These are phyloP conservation scores for Temnothorax nylanderi DNA, from an alignment of 1,140 invertebrate genomes.

Conservation along the genomic window DNA sequence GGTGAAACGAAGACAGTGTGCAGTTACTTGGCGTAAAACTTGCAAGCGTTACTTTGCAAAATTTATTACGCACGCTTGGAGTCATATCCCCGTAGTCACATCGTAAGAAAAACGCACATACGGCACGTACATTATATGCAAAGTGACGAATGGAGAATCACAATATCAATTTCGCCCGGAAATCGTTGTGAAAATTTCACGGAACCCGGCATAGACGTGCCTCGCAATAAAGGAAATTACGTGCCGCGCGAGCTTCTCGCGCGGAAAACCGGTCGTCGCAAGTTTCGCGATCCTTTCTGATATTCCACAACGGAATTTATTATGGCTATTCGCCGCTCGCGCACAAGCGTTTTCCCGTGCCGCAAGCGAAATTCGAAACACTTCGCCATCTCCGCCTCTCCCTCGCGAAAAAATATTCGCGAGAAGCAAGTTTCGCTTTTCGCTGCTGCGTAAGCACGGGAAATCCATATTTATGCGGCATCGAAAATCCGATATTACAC, in stretches of 20 bases:
- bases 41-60: conserved; percentile 6
- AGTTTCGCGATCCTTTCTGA: conserved; percentile 66
- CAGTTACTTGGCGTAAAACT: conserved; percentile 6
- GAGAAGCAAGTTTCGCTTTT: conserved; percentile 23
- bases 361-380: conserved; percentile 58
- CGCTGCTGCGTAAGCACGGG: conserved; percentile 10
- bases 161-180: conserved; percentile 63
- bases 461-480: conserved; percentile 48
- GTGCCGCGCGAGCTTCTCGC: conserved; percentile 40
- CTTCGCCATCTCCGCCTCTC: conserved; percentile 8
- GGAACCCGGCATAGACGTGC: background rate
- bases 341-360: background rate
- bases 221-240: conserved; percentile 56
- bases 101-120: conserved; percentile 16
- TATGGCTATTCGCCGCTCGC: conserved; percentile 35
- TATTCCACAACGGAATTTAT: conserved; percentile 59
- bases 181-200: conserved; percentile 64
- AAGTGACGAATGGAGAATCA: conserved; percentile 46
- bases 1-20: background rate
- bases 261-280: conserved; percentile 53
- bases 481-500: conserved; percentile 44
- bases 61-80: conserved; percentile 26
- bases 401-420: conserved; percentile 50
- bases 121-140: conserved; percentile 10
- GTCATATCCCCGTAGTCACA: background rate